Base-by-base conservation (phyloP, 2,888 invertebrate genomes). In the Geotrupes spiniger region DNA sequence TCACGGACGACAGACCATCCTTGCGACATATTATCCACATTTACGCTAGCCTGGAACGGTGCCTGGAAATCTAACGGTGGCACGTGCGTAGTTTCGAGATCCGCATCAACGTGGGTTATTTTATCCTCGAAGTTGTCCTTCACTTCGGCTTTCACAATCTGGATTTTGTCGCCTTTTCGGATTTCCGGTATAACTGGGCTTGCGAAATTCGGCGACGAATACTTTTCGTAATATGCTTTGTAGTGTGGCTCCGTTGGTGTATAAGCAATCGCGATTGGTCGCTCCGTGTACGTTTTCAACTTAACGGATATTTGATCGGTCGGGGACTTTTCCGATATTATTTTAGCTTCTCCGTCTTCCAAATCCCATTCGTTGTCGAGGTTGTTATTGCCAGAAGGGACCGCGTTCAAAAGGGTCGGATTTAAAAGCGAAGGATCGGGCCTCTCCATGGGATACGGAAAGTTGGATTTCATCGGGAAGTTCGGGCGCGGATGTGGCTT, bases 31-130 rank as follows among this genome's bases (percentile, higher is more conserved):
- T 77, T 74, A 50, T 79, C 82, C 1, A 82, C 72, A 47, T 79
- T 83, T 1, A 80, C 74, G 58, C 84, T 85, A 0, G 85, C 84
- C 36, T 83, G 80, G 59, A 85, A 85, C 0, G 84, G 84, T 1
- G 84, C 84, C 76, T 83, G 81, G 57, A 85, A 84, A 52, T 80
- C 81, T 51, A 75, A 72, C 2, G 76, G 72, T 2, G 76, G 74
- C 1, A 72, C 70, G 2, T 74, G 53, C 9, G 58, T 56, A 6
- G 56, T 53, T 29, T 59, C 58, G 2, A 53, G 43, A 33, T 51
- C 52, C 14, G 46, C 46, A 28, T 31, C 49, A 26, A 50, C 50
- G 14, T 54, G 49, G 33, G 46, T 39, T 25, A 44, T 43, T 31
- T 58, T 49, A 16, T 57, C 44, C 10, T 59, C 52, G 15, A 52